These are phyloP conservation scores for Thaleichthys pacificus DNA, from an alignment of 2,797 vertebrate genomes.

Conservation along the genomic window DNA sequence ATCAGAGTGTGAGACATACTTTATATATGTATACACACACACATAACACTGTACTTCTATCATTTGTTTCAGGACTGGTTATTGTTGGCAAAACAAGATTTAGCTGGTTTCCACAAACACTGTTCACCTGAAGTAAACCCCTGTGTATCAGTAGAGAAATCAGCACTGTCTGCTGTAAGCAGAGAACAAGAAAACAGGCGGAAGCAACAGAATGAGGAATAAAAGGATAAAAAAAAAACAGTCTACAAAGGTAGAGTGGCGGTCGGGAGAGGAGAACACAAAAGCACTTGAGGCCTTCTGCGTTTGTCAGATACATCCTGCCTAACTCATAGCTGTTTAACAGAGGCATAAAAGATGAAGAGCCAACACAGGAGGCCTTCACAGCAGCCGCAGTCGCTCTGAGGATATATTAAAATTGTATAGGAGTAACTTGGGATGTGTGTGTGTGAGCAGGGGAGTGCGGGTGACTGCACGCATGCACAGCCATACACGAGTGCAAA, in stretches of 20 bases:
- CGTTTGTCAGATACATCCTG: neutral
- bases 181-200: neutral
- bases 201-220: neutral
- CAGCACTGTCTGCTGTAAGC: neutral
- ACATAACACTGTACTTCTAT: neutral
- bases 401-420: constrained; percentile 14
- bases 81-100: no score
- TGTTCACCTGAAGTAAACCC: constrained; percentile 6
- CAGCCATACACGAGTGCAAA: no score
- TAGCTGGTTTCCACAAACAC: neutral
- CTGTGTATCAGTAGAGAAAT: neutral
- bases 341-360: neutral
- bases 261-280: neutral
- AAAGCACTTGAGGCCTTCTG: neutral
- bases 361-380: neutral
- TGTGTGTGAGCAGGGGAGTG: no score
- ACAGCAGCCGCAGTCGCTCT: neutral
- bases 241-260: constrained; percentile 6
- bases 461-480: no score
- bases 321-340: constrained; percentile 9
- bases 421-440: neutral
- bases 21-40: neutral
- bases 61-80: no score
- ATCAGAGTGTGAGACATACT: no score
- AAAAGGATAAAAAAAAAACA: neutral